These are phyloP conservation scores for Monochamus alternatus DNA, from an alignment of 2,888 invertebrate genomes.

Conservation along the genomic window DNA sequence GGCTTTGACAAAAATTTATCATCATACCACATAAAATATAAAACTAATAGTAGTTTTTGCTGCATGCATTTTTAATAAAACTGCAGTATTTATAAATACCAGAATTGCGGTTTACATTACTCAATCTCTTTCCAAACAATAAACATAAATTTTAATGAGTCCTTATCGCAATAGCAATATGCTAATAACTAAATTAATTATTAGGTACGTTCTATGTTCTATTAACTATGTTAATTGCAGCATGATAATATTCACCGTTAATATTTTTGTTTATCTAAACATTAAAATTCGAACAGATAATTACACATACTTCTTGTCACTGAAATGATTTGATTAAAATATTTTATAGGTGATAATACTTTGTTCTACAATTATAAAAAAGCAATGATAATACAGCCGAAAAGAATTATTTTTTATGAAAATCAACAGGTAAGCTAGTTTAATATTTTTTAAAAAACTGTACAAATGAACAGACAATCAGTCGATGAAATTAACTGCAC, in stretches of 20 bases:
- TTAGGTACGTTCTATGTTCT: conserved; percentile 7
- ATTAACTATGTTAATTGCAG: conserved; percentile 2
- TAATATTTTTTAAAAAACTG: no score
- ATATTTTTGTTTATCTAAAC: conserved; percentile 6
- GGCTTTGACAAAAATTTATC: no score
- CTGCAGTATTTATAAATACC: neutral
- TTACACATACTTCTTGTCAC: neutral
- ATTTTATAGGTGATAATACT: no score
- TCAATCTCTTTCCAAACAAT: conserved; percentile 5
- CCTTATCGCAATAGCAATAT: neutral
- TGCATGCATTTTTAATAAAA: neutral
- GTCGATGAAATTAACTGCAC: no score
- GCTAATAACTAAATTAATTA: conserved; percentile 9
- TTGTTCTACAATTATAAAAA: no score
- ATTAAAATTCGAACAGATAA: conserved; percentile 7
- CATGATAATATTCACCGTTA: neutral
- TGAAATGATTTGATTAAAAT: neutral
- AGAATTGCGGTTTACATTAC: neutral
- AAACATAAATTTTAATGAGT: conserved; percentile 22
- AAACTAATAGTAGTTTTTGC: neutral
- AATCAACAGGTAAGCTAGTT: no score
- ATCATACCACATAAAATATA: neutral
- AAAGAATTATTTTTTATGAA: no score
- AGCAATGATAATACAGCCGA: no score
- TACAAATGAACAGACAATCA: no score